Base-by-base conservation (phyloP, 2,113 vertebrate species). In the Lepisosteus osseus region DNA sequence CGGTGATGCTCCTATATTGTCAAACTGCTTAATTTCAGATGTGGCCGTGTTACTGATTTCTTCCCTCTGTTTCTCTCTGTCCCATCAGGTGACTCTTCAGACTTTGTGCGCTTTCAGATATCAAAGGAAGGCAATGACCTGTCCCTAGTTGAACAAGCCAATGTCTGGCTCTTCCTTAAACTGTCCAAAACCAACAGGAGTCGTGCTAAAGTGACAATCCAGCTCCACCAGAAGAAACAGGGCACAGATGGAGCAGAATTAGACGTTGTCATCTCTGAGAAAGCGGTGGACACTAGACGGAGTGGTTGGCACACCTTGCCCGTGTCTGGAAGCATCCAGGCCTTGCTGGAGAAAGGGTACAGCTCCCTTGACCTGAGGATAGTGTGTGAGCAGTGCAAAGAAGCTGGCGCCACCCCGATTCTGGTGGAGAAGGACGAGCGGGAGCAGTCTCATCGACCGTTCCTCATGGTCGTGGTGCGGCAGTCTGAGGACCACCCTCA, bases 251-350 rank as follows among this genome's bases (percentile, higher is more conserved):
- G 86, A 57, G 92, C 91, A 9, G 91, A 83, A 66, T 87, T 88
- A 68, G 93, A 94, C 79, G 73, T 82, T 68, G 73, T 93, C 29
- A 88, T 98, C 71, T 93, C 92, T 0, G 95, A 99, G 83, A 99
- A 99, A 76, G 90, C 86, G 1, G 94, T 98, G 77, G 96, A 98
- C 75, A 96, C 94, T 0, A 92, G 95, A 0, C 96, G 96, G 78
- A 98, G 96, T 57, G 97, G 94, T 61, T 99, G 97, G 97, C 96
- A 99, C 75, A 96, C 95, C 40, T 96, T 99, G 72, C 89, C 96
- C 0, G 87, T 97, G 40, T 95, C 94, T 2, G 88, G 83, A 17
- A 95, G 93, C 0, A 91, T 98, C 70, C 96, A 97, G 83, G 81
- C 81, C 0, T 82, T 95, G 64, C 87, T 99, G 79, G 89, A 95